Percentiles rank a stretch among this genome's conserved stretches.
Evolutionary conservation across 2,888 invertebrate genomes (phyloP).

Genomic region (Oligia fasciuncula): DNA sequence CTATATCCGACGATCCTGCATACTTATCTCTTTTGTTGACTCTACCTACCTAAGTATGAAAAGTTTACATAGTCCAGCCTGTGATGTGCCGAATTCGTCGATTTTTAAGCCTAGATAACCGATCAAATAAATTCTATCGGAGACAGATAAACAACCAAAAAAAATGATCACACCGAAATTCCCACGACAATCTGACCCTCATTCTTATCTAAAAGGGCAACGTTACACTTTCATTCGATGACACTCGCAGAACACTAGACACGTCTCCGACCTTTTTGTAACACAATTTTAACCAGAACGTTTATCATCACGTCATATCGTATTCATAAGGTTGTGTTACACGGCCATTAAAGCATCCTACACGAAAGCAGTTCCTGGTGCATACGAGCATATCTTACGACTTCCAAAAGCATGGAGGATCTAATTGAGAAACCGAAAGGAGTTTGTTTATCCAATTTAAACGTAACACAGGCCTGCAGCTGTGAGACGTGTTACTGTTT

Average conservation of each 20-base stretch:
- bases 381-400: conserved; percentile 42
- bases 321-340: conserved; percentile 20
- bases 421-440: conserved; percentile 56
- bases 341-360: conserved; percentile 30
- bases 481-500: conserved; percentile 10
- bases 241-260: conserved; percentile 33
- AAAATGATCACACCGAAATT: not conserved
- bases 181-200: conserved; percentile 33
- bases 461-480: conserved; percentile 33
- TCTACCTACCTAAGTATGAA: not conserved
- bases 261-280: conserved; percentile 16
- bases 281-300: conserved; percentile 9
- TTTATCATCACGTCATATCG: conserved; percentile 25
- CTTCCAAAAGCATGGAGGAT: conserved; percentile 34
- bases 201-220: conserved; percentile 31
- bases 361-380: conserved; percentile 27
- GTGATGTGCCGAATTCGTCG: not conserved
- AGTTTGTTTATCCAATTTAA: conserved; percentile 49
- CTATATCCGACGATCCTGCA: too few relatives aligned
- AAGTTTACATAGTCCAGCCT: not conserved
- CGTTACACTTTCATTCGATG: conserved; percentile 29
- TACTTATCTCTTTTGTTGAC: too few relatives aligned
- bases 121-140: not conserved
- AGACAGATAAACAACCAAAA: not conserved
- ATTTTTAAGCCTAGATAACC: conserved; percentile 2